Evolutionary conservation across 2,888 invertebrate species (phyloP).

Genomic region (Aporophyla lueneburgensis): DNA sequence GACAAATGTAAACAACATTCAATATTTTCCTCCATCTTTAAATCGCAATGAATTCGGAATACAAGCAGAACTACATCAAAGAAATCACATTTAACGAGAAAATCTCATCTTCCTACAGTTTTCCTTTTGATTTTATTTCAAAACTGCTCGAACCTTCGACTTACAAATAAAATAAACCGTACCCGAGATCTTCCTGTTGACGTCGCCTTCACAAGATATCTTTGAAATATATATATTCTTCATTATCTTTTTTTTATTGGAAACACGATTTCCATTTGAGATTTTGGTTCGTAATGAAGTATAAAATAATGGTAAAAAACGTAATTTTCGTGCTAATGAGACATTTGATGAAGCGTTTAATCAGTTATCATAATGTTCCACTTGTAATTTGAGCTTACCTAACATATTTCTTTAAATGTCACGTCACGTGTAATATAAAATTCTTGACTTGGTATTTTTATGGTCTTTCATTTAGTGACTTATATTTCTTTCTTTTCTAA

Average conservation of each 20-base stretch:
- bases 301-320: not conserved
- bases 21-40: not conserved
- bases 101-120: conserved; percentile 1
- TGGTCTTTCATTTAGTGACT: not conserved
- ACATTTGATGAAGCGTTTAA: not conserved
- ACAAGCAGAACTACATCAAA: conserved; percentile 27
- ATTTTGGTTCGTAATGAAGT: not conserved
- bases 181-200: conserved; percentile 35
- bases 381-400: not conserved
- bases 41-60: not conserved
- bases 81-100: conserved; percentile 29
- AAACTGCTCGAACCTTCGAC: conserved; percentile 17
- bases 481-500: not conserved
- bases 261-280: not conserved
- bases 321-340: not conserved
- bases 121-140: conserved; percentile 23
- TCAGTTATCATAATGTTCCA: not conserved
- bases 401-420: too few species aligned
- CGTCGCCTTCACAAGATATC: conserved; percentile 11
- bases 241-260: conserved; percentile 9
- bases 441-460: not conserved
- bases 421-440: too few species aligned
- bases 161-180: conserved; percentile 37
- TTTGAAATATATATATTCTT: conserved; percentile 21
- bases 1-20: not conserved